A percentile compares a stretch with the other conserved stretches of the same genome.
These are phyloP conservation scores for Buathra laborator DNA, from an alignment of 2,888 invertebrate species.

Conservation along the genomic window DNA sequence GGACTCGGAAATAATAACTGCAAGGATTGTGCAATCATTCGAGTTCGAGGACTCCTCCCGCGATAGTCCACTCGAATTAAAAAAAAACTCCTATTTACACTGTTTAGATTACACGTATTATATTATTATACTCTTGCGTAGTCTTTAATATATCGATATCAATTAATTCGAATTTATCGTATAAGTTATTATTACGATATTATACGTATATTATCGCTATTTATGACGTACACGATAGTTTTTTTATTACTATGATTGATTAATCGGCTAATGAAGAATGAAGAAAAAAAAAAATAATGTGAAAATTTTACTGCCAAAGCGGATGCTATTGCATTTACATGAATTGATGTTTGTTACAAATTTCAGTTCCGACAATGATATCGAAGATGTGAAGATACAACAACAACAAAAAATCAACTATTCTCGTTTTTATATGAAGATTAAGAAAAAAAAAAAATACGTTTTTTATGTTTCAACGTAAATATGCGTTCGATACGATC, in stretches of 20 bases:
- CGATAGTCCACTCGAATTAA: slow-evolving; percentile 57
- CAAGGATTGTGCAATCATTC: slow-evolving; percentile 61
- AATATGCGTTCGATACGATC: slow-evolving; percentile 60
- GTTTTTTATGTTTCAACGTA: slow-evolving; percentile 75
- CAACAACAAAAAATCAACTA: slow-evolving; percentile 69
- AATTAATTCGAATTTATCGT: slow-evolving; percentile 66
- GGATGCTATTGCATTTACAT: slow-evolving; percentile 81
- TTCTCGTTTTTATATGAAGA: slow-evolving; percentile 69
- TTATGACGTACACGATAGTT: slow-evolving; percentile 54
- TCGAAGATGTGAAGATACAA: slow-evolving; percentile 54
- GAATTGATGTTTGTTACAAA: slow-evolving; percentile 74
- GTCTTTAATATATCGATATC: slow-evolving; percentile 61
- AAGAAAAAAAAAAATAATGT: slow-evolving; percentile 58
- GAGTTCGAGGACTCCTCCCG: slow-evolving; percentile 56
- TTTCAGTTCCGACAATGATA: slow-evolving; percentile 62
- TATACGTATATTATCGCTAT: slow-evolving; percentile 44
- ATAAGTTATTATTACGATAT: slow-evolving; percentile 64
- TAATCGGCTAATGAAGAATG: slow-evolving; percentile 45
- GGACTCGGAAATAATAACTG: slow-evolving; percentile 20
- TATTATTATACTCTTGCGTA: slow-evolving; percentile 61
- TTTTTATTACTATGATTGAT: slow-evolving; percentile 61
- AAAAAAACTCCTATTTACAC: slow-evolving; percentile 64
- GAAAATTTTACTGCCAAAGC: slow-evolving; percentile 83
- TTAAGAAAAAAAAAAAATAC: slow-evolving; percentile 68
- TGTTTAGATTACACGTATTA: slow-evolving; percentile 65